Percentiles rank a stretch among this genome's conserved stretches.
Conservation (phyloP, 2,113 vertebrate species). For the Neolamprologus caudopunctatus region DNA sequence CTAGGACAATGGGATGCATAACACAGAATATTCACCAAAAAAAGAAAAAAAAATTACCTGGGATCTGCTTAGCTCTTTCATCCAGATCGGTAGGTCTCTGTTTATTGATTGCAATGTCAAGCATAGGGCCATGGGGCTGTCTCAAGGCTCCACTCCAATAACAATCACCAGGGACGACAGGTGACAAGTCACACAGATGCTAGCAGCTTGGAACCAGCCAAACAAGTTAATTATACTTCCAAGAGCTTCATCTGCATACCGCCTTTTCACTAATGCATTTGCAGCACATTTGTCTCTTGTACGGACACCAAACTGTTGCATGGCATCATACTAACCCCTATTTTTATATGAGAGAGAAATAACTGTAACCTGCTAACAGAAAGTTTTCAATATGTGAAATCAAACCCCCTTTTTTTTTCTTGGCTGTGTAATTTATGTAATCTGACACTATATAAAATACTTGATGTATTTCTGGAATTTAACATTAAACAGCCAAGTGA, state of each 20-base stretch:
- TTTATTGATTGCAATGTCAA: conserved; percentile 57
- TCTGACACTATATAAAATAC: background rate
- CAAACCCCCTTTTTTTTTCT: background rate
- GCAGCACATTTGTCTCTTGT: background rate
- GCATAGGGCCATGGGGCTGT: conserved; percentile 5
- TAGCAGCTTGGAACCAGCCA: conserved; percentile 30
- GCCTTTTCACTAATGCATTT: background rate
- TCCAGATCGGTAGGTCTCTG: conserved; percentile 23
- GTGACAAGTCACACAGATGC: conserved; percentile 46
- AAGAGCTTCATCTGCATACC: conserved; percentile 46
- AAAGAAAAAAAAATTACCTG: conserved; percentile 14
- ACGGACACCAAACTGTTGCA: background rate
- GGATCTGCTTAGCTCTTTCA: conserved; percentile 27
- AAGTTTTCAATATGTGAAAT: background rate
- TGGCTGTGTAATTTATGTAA: background rate
- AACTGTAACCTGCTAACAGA: background rate
- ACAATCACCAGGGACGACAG: conserved; percentile 36
- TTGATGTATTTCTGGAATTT: background rate
- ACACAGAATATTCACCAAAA: conserved; percentile 15
- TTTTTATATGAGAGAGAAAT: background rate
- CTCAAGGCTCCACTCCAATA: conserved; percentile 54
- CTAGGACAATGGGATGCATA: conserved; percentile 1
- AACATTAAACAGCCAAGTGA: background rate
- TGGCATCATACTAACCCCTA: background rate
- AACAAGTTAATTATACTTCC: conserved; percentile 60